A percentile compares a stretch with the other conserved stretches of the same genome.
phyloP scores from a whole-genome alignment of 2,888 invertebrate species.

The Clitarchus hookeri region DNA sequence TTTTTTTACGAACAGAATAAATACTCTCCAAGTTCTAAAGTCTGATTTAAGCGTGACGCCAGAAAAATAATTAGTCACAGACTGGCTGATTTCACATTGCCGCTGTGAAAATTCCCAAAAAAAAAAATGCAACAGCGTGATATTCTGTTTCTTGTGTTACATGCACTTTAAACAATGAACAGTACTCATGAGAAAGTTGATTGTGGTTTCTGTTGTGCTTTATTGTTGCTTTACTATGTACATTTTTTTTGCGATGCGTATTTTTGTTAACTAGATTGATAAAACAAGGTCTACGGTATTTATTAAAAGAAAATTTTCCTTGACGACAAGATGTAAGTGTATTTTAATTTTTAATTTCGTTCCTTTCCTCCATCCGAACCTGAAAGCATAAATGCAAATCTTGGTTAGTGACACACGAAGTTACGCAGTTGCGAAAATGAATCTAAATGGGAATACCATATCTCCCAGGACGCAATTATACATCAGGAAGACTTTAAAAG shows the following conservation, averaged over 20 bases:
- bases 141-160: no score
- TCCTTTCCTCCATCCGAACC: not conserved
- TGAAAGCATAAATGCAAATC: not conserved
- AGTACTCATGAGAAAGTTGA: not conserved
- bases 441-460: not conserved
- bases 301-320: not conserved
- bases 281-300: conserved; percentile 1
- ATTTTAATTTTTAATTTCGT: not conserved
- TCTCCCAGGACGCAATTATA: not conserved
- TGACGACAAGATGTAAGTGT: not conserved
- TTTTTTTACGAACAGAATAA: no score
- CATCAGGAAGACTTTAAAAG: not conserved
- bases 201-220: conserved; percentile 1
- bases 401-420: not conserved
- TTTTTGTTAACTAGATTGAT: conserved; percentile 14
- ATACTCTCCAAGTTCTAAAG: no score
- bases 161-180: not conserved
- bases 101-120: no score
- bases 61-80: no score
- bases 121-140: no score
- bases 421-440: not conserved
- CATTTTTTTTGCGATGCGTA: not conserved
- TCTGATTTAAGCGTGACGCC: no score
- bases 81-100: no score
- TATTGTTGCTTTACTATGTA: conserved; percentile 2